Conservation (phyloP, 2,888 invertebrate species). For the Caenorhabditis virilis region DNA sequence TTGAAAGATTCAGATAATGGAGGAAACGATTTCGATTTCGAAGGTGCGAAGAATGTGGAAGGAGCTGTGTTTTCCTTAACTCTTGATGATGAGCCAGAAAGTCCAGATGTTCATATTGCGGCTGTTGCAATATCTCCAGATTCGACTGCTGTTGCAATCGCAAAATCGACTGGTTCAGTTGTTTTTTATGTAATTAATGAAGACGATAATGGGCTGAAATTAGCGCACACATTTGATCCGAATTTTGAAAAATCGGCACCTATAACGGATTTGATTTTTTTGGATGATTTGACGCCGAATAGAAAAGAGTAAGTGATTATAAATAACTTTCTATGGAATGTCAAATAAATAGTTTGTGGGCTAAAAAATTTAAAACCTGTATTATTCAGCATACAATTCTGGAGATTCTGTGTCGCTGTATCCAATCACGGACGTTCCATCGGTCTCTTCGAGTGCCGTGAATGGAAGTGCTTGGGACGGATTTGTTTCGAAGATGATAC, state of each 20-base stretch:
- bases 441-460: constrained; percentile 71
- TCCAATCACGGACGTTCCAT: constrained; percentile 70
- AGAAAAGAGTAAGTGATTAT: constrained; percentile 32
- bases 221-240: constrained; percentile 56
- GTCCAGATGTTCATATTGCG: constrained; percentile 29
- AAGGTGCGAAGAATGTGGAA: constrained; percentile 27
- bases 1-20: constrained; percentile 18
- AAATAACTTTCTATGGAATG: too few species aligned
- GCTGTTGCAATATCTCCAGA: constrained; percentile 61
- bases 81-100: constrained; percentile 23
- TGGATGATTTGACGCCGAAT: constrained; percentile 51
- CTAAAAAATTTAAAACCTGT: not conserved
- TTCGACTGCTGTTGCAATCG: constrained; percentile 60
- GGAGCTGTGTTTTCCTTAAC: constrained; percentile 37
- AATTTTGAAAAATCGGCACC: constrained; percentile 24
- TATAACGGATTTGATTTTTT: constrained; percentile 58
- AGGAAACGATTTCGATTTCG: constrained; percentile 28
- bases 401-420: constrained; percentile 75
- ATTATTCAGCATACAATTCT: constrained; percentile 65
- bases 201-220: constrained; percentile 24
- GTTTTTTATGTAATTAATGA: constrained; percentile 60
- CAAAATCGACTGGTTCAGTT: constrained; percentile 45
- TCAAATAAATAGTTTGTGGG: too few species aligned
- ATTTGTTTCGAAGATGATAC: constrained; percentile 78
- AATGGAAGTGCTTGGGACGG: constrained; percentile 85